Conservation (phyloP, 2,888 invertebrate species). For the Brachyptera putata region DNA sequence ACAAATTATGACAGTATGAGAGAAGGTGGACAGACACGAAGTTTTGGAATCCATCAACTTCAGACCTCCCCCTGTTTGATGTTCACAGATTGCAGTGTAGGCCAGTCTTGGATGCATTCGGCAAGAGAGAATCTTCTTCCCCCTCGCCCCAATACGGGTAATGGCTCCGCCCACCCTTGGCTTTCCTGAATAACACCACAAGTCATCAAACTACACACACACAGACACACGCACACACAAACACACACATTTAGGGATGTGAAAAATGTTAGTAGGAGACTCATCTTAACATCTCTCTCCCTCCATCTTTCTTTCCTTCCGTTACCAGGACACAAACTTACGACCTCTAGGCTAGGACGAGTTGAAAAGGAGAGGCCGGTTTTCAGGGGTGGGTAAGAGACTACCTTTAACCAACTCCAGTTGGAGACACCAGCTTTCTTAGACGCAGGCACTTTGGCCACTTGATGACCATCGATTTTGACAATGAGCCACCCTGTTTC, state of each 20-base stretch:
- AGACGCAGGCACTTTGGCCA: slow-evolving; percentile 59
- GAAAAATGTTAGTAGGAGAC: no score
- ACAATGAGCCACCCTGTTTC: slow-evolving; percentile 54
- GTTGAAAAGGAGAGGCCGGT: background rate
- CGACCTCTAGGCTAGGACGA: background rate
- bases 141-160: slow-evolving; percentile 20
- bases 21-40: no score
- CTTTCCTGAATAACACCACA: background rate
- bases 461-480: slow-evolving; percentile 58
- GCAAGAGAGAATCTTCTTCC: slow-evolving; percentile 29
- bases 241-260: no score
- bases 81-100: slow-evolving; percentile 22
- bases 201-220: background rate
- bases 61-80: slow-evolving; percentile 32
- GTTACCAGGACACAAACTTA: no score
- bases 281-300: no score
- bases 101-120: slow-evolving; percentile 23
- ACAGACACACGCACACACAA: background rate
- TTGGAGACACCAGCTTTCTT: slow-evolving; percentile 55
- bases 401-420: slow-evolving; percentile 66
- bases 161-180: background rate
- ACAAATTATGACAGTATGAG: no score
- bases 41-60: slow-evolving; percentile 23
- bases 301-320: no score
- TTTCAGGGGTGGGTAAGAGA: background rate